phyloP scores from a whole-genome alignment of 2,888 invertebrate genomes.

The Drosophila prostipennis region DNA sequence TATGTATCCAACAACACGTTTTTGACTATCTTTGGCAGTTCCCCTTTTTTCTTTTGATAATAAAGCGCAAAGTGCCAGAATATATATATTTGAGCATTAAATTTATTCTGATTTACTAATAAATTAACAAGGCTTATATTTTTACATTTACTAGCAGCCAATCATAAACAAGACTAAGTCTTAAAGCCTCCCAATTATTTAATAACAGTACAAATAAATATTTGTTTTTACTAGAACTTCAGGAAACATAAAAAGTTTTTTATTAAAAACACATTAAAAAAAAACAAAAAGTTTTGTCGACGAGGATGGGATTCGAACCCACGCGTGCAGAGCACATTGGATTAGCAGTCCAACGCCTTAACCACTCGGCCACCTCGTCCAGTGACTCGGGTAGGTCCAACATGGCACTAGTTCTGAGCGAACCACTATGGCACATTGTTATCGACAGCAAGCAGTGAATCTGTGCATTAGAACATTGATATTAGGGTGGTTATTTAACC shows the following conservation, averaged over 20 bases:
- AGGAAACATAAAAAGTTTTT: background rate
- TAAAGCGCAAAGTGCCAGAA: background rate
- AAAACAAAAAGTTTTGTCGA: constrained; percentile 3
- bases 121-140: too few species aligned
- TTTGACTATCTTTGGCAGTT: too few species aligned
- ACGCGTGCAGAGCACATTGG: constrained; percentile 95
- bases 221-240: too few species aligned
- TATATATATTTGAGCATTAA: too few species aligned
- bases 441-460: constrained; percentile 27
- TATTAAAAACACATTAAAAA: background rate
- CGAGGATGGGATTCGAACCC: constrained; percentile 92
- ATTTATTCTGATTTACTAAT: too few species aligned
- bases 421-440: background rate
- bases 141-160: too few species aligned
- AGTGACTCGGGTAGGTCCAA: constrained; percentile 21
- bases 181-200: too few species aligned
- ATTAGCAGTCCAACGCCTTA: constrained; percentile 95
- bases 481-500: background rate
- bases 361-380: constrained; percentile 93
- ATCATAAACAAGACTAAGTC: too few species aligned
- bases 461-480: constrained; percentile 1
- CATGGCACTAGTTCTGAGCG: constrained; percentile 1
- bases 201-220: too few species aligned
- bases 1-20: too few species aligned
- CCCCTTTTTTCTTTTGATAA: background rate